These are phyloP conservation scores for Paedocypris sp. DNA, from an alignment of 2,113 vertebrate genomes.

Conservation along the genomic window DNA sequence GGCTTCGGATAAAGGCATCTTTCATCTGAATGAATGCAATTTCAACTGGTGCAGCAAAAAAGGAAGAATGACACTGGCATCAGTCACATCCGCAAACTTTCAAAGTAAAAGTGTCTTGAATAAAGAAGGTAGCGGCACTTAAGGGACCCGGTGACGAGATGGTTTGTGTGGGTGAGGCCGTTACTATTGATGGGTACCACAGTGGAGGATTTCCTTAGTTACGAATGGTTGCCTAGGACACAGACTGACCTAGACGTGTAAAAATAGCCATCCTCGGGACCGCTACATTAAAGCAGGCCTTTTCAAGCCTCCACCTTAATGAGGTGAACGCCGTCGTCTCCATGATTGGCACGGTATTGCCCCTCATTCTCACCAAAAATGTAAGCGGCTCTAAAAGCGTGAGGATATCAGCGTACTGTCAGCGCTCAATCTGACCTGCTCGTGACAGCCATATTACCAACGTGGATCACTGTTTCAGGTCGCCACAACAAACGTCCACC, in stretches of 20 bases:
- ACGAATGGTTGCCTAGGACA: conserved; percentile 62
- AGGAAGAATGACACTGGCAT: too few species aligned
- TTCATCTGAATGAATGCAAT: too few species aligned
- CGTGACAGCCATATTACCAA: not conserved
- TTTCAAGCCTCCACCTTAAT: conserved; percentile 22
- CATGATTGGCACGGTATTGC: conserved; percentile 23
- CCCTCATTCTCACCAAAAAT: not conserved
- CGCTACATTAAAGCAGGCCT: conserved; percentile 12
- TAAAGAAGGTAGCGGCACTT: not conserved
- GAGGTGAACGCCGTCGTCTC: conserved; percentile 19
- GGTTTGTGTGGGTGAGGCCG: conserved; percentile 8
- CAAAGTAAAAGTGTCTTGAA: not conserved
- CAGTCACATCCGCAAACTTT: not conserved
- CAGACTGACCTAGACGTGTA: conserved; percentile 46
- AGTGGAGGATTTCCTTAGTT: conserved; percentile 41
- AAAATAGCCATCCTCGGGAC: conserved; percentile 48
- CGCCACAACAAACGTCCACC: not conserved
- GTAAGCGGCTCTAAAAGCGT: not conserved
- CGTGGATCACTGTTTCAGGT: not conserved
- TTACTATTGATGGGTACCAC: conserved; percentile 19
- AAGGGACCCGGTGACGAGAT: not conserved
- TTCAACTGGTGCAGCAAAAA: too few species aligned
- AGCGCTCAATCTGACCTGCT: not conserved
- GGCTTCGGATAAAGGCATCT: too few species aligned
- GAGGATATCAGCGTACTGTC: not conserved